These are phyloP conservation scores for Pegoplata infirma DNA, from an alignment of 2,888 invertebrate genomes.

Conservation along the genomic window DNA sequence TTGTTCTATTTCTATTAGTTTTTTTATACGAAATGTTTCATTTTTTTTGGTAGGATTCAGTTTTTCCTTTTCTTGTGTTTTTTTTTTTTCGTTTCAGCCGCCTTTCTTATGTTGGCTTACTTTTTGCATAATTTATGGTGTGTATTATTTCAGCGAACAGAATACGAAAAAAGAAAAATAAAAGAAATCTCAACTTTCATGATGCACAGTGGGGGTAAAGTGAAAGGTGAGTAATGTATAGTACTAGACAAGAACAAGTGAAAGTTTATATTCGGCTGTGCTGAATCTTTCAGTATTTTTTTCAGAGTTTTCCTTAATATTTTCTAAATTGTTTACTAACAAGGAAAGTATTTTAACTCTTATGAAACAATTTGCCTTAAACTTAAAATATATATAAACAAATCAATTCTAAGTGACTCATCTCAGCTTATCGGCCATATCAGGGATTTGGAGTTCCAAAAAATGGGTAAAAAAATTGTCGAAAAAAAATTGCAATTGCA, in stretches of 20 bases:
- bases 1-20: slow-evolving; percentile 8
- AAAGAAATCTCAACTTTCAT: background rate
- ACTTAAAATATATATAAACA: too few species aligned
- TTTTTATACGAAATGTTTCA: background rate
- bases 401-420: too few species aligned
- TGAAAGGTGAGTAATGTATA: too few species aligned
- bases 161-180: slow-evolving; percentile 4
- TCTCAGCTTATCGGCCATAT: too few species aligned
- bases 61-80: background rate
- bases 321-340: too few species aligned
- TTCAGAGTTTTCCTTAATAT: too few species aligned
- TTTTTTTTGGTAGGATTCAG: background rate
- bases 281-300: background rate
- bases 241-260: too few species aligned
- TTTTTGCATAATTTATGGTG: slow-evolving; percentile 55
- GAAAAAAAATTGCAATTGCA: too few species aligned
- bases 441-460: too few species aligned
- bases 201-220: slow-evolving; percentile 11
- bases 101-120: slow-evolving; percentile 44
- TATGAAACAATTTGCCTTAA: too few species aligned
- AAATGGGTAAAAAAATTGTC: too few species aligned
- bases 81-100: slow-evolving; percentile 4
- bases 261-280: background rate
- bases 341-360: too few species aligned
- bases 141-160: slow-evolving; percentile 17